These are phyloP conservation scores for Eonycteris spelaea DNA, from an alignment of 2,113 vertebrate genomes.

Conservation along the genomic window DNA sequence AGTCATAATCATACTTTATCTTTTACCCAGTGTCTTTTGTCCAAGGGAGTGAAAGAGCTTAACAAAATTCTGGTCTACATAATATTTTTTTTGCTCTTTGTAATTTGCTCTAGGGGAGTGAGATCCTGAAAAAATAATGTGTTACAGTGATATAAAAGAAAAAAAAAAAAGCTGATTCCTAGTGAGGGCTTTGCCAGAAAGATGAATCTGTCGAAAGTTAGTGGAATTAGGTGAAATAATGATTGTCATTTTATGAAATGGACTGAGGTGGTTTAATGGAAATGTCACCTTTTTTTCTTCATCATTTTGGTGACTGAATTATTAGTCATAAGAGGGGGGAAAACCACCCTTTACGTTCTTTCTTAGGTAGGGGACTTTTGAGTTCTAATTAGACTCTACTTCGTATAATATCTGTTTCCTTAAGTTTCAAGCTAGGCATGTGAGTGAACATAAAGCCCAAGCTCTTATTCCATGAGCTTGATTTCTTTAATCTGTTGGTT, in stretches of 20 bases:
- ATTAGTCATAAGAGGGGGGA: not conserved
- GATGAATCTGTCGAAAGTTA: not conserved
- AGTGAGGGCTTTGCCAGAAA: not conserved
- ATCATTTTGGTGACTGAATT: not conserved
- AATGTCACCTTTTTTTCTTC: not conserved
- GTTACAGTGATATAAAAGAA: not conserved
- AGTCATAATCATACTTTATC: constrained; percentile 72
- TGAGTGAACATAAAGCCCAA: not conserved
- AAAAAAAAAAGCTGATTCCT: not conserved
- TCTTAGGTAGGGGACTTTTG: not conserved
- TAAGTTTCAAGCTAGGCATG: not conserved
- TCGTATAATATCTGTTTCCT: not conserved
- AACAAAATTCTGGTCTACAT: constrained; percentile 66
- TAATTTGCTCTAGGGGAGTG: constrained; percentile 48
- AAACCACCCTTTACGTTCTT: not conserved
- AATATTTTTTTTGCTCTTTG: constrained; percentile 68
- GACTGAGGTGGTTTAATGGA: not conserved
- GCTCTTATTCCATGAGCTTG: not conserved
- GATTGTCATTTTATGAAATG: not conserved
- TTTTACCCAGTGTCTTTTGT: constrained; percentile 72
- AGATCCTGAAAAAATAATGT: not conserved
- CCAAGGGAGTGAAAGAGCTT: constrained; percentile 68
- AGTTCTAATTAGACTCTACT: not conserved
- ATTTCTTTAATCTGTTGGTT: not conserved
- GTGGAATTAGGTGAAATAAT: not conserved